These are phyloP conservation scores for Sardinella longiceps DNA, from an alignment of 2,797 vertebrate species.

Conservation along the genomic window DNA sequence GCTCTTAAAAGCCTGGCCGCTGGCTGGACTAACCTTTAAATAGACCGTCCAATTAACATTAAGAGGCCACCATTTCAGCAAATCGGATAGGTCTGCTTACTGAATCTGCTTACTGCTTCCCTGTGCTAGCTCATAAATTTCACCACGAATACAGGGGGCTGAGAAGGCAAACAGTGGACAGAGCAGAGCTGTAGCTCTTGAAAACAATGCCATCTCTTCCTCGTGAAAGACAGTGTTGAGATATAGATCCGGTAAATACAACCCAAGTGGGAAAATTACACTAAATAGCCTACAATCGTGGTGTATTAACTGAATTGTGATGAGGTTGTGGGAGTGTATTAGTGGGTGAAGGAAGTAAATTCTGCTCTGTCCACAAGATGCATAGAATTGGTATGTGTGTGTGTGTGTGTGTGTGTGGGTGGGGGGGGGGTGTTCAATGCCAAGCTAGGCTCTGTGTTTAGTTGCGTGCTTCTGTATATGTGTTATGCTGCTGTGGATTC, in stretches of 20 bases:
- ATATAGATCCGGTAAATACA: too few species aligned
- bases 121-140: constrained; percentile 56
- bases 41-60: constrained; percentile 64
- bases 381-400: too few species aligned
- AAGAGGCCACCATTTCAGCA: constrained; percentile 51
- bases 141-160: constrained; percentile 29
- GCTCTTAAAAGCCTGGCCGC: constrained; percentile 54
- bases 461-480: too few species aligned
- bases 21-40: constrained; percentile 58
- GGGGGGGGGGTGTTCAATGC: too few species aligned
- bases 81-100: constrained; percentile 53
- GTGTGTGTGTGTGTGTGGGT: too few species aligned
- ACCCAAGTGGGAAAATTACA: neutral
- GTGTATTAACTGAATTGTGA: neutral
- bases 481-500: too few species aligned
- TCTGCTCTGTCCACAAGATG: too few species aligned
- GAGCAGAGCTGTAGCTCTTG: neutral
- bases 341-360: too few species aligned
- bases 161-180: constrained; percentile 13
- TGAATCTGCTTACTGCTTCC: constrained; percentile 48
- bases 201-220: neutral
- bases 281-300: neutral
- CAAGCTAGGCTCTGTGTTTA: too few species aligned
- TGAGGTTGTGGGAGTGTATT: too few species aligned
- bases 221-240: neutral